These are phyloP conservation scores for Lutjanus argentimaculatus DNA, from an alignment of 2,797 vertebrate genomes.

Conservation along the genomic window DNA sequence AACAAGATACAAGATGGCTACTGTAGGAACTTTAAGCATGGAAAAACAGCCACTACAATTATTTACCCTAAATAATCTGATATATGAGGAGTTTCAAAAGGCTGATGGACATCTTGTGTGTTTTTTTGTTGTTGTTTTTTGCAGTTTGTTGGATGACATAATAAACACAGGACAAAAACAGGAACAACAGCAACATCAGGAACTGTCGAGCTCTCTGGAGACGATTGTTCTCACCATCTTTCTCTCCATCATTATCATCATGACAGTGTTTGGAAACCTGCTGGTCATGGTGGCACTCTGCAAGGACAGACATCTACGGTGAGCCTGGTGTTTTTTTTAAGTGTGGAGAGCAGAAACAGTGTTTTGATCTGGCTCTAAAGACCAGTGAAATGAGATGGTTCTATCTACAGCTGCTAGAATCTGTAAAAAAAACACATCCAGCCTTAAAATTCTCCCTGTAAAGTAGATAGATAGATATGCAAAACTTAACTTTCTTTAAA, in stretches of 20 bases:
- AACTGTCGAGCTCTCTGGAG: slow-evolving; percentile 77
- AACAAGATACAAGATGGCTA: background rate
- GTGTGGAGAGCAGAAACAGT: background rate
- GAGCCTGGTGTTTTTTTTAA: slow-evolving; percentile 15
- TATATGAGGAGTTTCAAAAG: background rate
- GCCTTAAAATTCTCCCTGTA: background rate
- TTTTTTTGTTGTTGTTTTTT: slow-evolving; percentile 14
- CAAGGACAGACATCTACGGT: slow-evolving; percentile 89
- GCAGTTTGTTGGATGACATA: slow-evolving; percentile 81
- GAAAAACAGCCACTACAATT: background rate
- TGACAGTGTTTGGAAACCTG: slow-evolving; percentile 89
- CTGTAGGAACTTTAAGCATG: no score
- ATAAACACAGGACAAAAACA: slow-evolving; percentile 68
- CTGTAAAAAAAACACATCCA: background rate
- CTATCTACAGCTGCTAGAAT: background rate
- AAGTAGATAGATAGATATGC: no score
- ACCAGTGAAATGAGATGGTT: background rate
- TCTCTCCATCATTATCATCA: slow-evolving; percentile 86
- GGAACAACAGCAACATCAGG: slow-evolving; percentile 56
- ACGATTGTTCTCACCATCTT: slow-evolving; percentile 82
- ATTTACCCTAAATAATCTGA: background rate
- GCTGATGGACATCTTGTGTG: background rate
- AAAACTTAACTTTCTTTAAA: no score
- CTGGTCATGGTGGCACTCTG: slow-evolving; percentile 90
- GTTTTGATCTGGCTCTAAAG: background rate